These are phyloP conservation scores for Hyaena hyaena DNA, from an alignment of 2,113 vertebrate species.

Conservation along the genomic window DNA sequence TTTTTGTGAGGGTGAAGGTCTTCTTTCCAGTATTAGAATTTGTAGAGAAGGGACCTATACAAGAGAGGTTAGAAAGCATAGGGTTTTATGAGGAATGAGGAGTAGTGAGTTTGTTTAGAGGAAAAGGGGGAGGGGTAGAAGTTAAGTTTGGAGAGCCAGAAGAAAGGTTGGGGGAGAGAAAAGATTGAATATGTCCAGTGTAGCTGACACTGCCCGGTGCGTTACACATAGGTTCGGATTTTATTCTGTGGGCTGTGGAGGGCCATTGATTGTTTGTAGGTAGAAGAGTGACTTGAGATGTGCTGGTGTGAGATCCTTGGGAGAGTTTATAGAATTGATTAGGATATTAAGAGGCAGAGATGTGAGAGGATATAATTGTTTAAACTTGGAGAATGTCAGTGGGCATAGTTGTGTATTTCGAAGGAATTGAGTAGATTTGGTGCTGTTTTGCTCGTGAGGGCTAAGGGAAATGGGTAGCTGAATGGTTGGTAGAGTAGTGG, in stretches of 20 bases:
- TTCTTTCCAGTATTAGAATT: not conserved
- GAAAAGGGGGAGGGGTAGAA: not conserved
- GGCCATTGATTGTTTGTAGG: not conserved
- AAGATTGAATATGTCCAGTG: not conserved
- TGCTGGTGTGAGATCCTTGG: not conserved
- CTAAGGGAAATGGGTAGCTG: not conserved
- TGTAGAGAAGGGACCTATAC: not conserved
- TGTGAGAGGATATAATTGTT: not conserved
- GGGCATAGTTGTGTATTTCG: not conserved
- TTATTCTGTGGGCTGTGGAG: not conserved
- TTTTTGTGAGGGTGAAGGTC: not conserved
- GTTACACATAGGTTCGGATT: not conserved
- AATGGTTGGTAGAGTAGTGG: not conserved
- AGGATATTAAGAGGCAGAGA: not conserved
- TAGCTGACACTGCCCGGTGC: not conserved
- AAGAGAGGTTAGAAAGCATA: not conserved
- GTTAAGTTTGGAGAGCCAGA: not conserved
- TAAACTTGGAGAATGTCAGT: not conserved
- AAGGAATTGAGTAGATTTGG: not conserved
- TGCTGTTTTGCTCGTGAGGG: not conserved
- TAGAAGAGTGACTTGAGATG: not conserved
- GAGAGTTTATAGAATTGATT: not conserved
- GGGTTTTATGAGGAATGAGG: not conserved
- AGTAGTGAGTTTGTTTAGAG: not conserved
- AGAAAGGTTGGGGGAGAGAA: not conserved